Conservation (phyloP, 2,888 invertebrate species). For the Pachydiplax longipennis region DNA sequence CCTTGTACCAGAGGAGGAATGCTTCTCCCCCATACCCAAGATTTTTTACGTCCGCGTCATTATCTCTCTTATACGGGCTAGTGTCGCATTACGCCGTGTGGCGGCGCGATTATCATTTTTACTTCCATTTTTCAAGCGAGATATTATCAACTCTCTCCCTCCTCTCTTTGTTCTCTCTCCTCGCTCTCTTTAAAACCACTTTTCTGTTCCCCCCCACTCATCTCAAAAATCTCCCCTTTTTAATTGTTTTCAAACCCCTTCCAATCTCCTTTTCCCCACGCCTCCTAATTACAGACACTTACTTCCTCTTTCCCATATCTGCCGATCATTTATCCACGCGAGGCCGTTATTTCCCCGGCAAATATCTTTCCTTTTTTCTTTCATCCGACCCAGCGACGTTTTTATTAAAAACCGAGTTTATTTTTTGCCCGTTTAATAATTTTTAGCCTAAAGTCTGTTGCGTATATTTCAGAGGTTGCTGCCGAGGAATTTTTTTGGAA, state of each 20-base stretch:
- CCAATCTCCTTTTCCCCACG: neutral
- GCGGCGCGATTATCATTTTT: neutral
- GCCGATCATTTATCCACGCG: neutral
- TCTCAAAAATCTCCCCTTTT: neutral
- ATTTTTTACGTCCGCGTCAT: neutral
- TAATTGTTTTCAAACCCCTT: neutral
- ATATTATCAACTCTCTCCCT: neutral
- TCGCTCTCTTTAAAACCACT: neutral
- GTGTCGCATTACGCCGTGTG: neutral
- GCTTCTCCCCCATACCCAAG: neutral
- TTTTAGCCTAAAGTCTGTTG: neutral
- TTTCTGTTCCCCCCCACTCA: too few species aligned
- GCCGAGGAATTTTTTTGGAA: neutral
- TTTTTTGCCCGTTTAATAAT: neutral
- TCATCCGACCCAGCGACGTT: neutral
- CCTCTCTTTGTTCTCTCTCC: neutral
- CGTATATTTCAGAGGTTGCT: neutral
- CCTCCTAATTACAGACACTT: slow-evolving; percentile 4
- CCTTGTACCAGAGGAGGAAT: neutral
- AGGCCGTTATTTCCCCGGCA: neutral
- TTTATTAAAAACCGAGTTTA: neutral
- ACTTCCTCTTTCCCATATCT: neutral
- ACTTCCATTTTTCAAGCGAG: neutral
- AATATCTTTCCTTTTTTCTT: neutral
- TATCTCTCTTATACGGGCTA: neutral